Evolutionary conservation across 2,113 vertebrate species (phyloP), one percentile per base, ranked within the genome.

Genomic region (Tetraodon nigroviridis): DNA sequence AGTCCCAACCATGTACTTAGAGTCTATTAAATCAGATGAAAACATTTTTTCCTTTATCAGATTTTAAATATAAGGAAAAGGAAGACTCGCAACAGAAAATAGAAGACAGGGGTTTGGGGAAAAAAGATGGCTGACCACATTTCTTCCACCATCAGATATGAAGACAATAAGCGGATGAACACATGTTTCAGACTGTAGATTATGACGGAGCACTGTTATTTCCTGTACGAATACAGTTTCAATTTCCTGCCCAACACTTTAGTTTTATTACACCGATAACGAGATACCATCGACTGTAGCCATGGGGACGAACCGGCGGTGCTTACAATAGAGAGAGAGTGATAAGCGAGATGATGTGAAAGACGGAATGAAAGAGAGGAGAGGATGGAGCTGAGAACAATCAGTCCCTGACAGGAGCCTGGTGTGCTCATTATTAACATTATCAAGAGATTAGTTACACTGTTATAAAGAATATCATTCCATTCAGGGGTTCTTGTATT

Each of bases 121-220:
- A 66, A 73, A 78, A 69, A 76, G 52, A 78, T 60, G 75, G 65
- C 76, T 89, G 86, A 88, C 89, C 87, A 83, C 71, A 66, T 72
- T 76, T 74, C 47, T 67, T 52, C 55, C 58, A 20, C 48, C 80
- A 98, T 98, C 92, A 91, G 93, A 95, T 95, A 92, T 52, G 61
- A 66, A 80, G 75, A 90, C 90, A 91, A 86, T 90, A 87, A 76
- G 83, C 76, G 80, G 82, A 88, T 87, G 92, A 95, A 96, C 95
- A 95, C 85, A 86, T 93, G 94, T 95, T 92, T 90, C 92, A 83
- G 87, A 82, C 92, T 92, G 92, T 93, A 93, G 93, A 93, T 96
- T 94, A 95, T 96, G 95, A 97, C 93, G 84, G 92, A 95, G 92
- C 93, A 89, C 92, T 89, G 92, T 98, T 93, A 98, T 98, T 98